These are phyloP conservation scores for Eptesicus fuscus DNA, from an alignment of 2,113 vertebrate species.

Conservation along the genomic window DNA sequence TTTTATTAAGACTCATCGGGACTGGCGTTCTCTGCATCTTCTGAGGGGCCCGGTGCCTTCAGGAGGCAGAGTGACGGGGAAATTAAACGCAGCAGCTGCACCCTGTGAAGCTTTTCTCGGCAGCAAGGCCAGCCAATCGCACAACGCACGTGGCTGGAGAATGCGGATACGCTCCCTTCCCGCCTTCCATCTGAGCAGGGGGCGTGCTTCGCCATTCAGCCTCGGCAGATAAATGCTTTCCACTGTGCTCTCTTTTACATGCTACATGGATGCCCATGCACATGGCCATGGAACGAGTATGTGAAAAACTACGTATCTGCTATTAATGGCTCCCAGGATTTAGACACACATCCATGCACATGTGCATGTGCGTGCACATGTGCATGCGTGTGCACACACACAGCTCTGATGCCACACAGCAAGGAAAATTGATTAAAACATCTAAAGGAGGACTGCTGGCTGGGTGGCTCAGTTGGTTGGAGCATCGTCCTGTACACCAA, in stretches of 20 bases:
- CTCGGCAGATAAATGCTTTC: not conserved
- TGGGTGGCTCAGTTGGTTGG: not conserved
- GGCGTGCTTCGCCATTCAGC: not conserved
- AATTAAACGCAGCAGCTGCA: constrained; percentile 13
- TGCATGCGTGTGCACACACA: accelerated
- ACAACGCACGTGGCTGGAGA: not conserved
- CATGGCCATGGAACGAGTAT: not conserved
- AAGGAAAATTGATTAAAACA: not conserved
- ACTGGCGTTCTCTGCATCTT: not conserved
- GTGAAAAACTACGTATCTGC: not conserved
- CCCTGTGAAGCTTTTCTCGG: not conserved
- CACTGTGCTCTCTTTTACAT: not conserved
- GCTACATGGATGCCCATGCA: not conserved
- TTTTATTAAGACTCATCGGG: constrained; percentile 57
- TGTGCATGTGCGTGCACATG: accelerated
- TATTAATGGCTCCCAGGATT: not conserved
- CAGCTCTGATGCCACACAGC: not conserved
- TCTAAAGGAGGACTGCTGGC: not conserved
- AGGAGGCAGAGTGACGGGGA: constrained; percentile 47
- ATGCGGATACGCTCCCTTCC: not conserved
- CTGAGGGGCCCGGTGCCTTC: constrained; percentile 25
- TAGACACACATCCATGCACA: not conserved
- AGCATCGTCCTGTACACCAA: not conserved
- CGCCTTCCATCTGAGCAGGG: not conserved
- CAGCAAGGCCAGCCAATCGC: not conserved